Base-by-base conservation (phyloP, 2,113 vertebrate species). In the Crotophaga sulcirostris region DNA sequence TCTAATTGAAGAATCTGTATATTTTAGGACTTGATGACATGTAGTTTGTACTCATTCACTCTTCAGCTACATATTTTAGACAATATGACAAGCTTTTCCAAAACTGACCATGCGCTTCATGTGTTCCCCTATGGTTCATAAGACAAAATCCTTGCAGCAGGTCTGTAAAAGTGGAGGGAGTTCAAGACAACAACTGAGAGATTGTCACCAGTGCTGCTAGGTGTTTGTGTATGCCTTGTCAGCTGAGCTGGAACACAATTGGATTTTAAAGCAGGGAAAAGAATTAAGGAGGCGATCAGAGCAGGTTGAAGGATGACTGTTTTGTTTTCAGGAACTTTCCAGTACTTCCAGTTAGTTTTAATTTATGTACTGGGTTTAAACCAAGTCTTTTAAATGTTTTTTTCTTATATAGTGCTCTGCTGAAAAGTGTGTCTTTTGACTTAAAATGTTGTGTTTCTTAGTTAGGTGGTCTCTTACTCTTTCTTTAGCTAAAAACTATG, bases 281-380 rank as follows among this genome's bases (percentile, higher is more conserved):
- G 4, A 51, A 56, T 40, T 11, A 73, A 64, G 6, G 2, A 6
- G 6, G 21, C 89, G 51, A 67, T 55, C 13, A 54, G 16, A 34
- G 7, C 1, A 3, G 18, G 4, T 1, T 52, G 38, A 49, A 67
- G 13, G 21, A 72, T 31, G 6, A 49, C 34, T 49, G 1, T 56
- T 80, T n/a, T 52, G 6, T 72, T 94, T 90, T 45, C 20, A 60
- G 42, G 11, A 52, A 25, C 24, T 40, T 67, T 54, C 19, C 10
- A 60, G 6, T 0, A 2, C 10, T 69, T 89, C 10, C 8, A 74
- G 24, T 63, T 62, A 23, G 25, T 63, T 87, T 85, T 54, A 59
- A 36, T 47, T 54, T 74, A 44, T 63, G 23, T 4, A 47, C 7
- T 11, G 15, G 15, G 5, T 1, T 28, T 66, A 86, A 77, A 49